Evolutionary conservation across 2,797 vertebrate genomes (phyloP), one percentile per base, ranked within the genome.

Genomic region (Hirundo rustica): DNA sequence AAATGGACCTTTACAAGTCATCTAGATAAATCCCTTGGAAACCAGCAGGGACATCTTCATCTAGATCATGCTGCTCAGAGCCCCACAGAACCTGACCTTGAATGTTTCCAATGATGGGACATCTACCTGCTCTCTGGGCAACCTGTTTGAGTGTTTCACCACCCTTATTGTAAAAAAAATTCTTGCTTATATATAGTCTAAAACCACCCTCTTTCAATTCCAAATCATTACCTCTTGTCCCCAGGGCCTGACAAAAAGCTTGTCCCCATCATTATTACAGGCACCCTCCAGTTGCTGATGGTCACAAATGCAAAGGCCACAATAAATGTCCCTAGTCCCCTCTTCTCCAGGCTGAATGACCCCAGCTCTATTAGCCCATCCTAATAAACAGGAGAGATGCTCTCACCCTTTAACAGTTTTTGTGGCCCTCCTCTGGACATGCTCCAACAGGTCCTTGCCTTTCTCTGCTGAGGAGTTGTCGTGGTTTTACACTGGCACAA

Each of bases 321-420:
- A 42, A 23, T 9, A 54, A 66, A 16, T 15, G 40, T 36, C 19
- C 22, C 34, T 0, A 1, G 26, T 20, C 36, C 38, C 45, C 40
- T n/a, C 44, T 25, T 29, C 40, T 53, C 13, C 30, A 25, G 30
- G 19, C 40, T 60, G 53, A 78, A 54, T 32, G 66, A 66, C 5
- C 23, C 40, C 42, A 54, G 17, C 5, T n/a, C 16, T 66, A 16
- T 61, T 7, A 2, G 13, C 36, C 67, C 2, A 0, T 38, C 5
- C 9, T 36, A 23, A 36, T 14, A 36, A n/a, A 22, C 1, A 36
- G 47, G 26, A 42, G 30, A 78, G 15, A 21, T 50, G 27, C 14
- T 85, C 13, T 27, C 16, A 15, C 2, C 5, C 16, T n/a, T 21
- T 17, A 36, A n/a, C 8, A 53, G 6, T n/a, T 54, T 60, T 48